Conservation (phyloP, 2,113 vertebrate genomes). For the Antigone vipio region DNA sequence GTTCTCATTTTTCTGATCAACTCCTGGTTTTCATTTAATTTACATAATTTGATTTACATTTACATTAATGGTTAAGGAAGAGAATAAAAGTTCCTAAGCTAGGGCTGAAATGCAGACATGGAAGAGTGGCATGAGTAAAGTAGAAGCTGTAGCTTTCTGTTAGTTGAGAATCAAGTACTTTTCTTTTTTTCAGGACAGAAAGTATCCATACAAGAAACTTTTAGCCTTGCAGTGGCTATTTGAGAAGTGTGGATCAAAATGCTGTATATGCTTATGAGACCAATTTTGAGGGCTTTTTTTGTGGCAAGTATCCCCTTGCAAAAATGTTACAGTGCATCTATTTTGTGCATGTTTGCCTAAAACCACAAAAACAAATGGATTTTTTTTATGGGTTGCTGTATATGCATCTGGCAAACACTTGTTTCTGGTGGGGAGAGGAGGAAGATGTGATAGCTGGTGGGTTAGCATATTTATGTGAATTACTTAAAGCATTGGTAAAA, state of each 20-base stretch:
- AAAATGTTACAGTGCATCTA: not conserved
- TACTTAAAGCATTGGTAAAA: constrained; percentile 52
- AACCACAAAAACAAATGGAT: not conserved
- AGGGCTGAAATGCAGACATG: not conserved
- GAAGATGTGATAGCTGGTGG: constrained; percentile 3
- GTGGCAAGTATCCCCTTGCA: not conserved
- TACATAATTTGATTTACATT: not conserved
- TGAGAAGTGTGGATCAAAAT: constrained; percentile 4
- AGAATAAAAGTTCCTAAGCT: not conserved
- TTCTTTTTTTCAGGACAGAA: not conserved
- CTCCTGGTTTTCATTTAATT: not conserved
- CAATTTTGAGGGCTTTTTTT: not conserved
- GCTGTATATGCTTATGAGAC: not conserved
- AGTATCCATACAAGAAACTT: not conserved
- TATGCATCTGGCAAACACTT: not conserved
- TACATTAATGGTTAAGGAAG: not conserved
- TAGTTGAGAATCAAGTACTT: not conserved
- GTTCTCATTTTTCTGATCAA: not conserved
- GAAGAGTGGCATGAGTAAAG: not conserved
- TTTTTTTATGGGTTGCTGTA: not conserved
- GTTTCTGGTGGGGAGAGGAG: constrained; percentile 12
- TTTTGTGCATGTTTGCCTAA: constrained; percentile 10
- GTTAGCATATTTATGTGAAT: constrained; percentile 34
- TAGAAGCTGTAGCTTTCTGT: constrained; percentile 10
- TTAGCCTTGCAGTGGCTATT: not conserved